phyloP scores from a whole-genome alignment of 2,888 invertebrate species.

The Lamproptera curius region DNA sequence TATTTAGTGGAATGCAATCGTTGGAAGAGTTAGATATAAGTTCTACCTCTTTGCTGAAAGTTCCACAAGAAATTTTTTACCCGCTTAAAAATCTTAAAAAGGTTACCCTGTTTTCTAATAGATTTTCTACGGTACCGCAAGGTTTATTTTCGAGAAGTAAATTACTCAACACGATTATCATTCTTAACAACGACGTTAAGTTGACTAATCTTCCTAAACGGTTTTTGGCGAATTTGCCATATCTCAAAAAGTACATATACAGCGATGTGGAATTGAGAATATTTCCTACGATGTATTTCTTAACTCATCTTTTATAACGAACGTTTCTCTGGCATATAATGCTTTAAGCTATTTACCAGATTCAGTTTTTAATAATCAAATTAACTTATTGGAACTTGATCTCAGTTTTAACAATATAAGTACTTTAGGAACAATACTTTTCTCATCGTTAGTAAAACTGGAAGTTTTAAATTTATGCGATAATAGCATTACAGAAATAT shows the following conservation, averaged over 20 bases:
- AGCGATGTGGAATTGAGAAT: constrained; percentile 72
- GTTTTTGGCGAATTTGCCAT: constrained; percentile 79
- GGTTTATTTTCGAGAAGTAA: constrained; percentile 77
- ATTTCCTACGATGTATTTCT: constrained; percentile 81
- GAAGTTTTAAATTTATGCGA: constrained; percentile 79
- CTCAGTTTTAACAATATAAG: constrained; percentile 81
- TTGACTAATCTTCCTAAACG: constrained; percentile 76
- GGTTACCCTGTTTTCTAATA: constrained; percentile 83
- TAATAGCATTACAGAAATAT: constrained; percentile 80
- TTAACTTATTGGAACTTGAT: constrained; percentile 79
- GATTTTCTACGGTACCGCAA: constrained; percentile 79
- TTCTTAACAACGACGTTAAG: constrained; percentile 78
- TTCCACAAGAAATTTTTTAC: constrained; percentile 80
- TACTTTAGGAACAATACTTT: constrained; percentile 77
- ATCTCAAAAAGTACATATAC: constrained; percentile 77
- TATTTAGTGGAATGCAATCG: constrained; percentile 80
- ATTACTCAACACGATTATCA: constrained; percentile 71
- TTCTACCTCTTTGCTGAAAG: constrained; percentile 79
- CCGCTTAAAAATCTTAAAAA: constrained; percentile 78
- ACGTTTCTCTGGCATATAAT: constrained; percentile 81
- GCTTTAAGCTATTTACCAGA: constrained; percentile 75
- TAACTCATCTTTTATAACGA: constrained; percentile 75
- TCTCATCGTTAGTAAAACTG: constrained; percentile 75
- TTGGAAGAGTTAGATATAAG: constrained; percentile 83
- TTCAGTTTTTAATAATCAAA: constrained; percentile 80